Percentiles rank a stretch among this genome's conserved stretches.
Conservation (phyloP, 2,888 invertebrate genomes). For the Pachycephus smyrnensis region DNA sequence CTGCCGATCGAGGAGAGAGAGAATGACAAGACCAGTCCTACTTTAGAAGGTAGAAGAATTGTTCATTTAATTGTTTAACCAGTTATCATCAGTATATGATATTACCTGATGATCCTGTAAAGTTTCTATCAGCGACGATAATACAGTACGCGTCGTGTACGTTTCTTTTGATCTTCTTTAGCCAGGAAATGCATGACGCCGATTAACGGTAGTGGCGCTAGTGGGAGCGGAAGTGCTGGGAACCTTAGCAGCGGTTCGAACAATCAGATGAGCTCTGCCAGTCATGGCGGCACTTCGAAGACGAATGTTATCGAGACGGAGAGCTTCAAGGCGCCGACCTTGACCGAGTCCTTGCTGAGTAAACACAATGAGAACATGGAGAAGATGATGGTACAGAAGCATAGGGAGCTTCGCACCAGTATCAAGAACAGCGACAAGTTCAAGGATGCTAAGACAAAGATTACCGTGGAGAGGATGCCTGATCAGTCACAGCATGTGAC, state of each 20-base stretch:
- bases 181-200: constrained; percentile 68
- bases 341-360: constrained; percentile 74
- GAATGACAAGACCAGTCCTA: constrained; percentile 42
- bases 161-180: constrained; percentile 9
- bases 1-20: constrained; percentile 45
- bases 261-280: constrained; percentile 69
- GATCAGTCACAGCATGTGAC: constrained; percentile 52
- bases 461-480: constrained; percentile 61
- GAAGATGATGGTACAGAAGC: constrained; percentile 79
- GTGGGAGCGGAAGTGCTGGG: constrained; percentile 72
- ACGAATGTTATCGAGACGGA: constrained; percentile 52
- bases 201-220: constrained; percentile 70
- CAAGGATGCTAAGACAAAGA: constrained; percentile 68
- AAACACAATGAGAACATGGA: constrained; percentile 87
- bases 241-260: constrained; percentile 73
- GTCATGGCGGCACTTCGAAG: constrained; percentile 67
- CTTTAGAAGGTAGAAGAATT: constrained; percentile 35
- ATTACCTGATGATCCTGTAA: neutral
- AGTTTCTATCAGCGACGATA: neutral
- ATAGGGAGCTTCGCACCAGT: constrained; percentile 73
- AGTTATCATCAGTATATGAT: neutral
- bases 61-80: neutral
- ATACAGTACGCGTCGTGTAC: neutral
- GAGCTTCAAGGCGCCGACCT: constrained; percentile 68
- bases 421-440: constrained; percentile 68